Percentiles rank a stretch among this genome's conserved stretches.
phyloP scores from a whole-genome alignment of 2,113 vertebrate species.

The Hippocampus zosterae region DNA sequence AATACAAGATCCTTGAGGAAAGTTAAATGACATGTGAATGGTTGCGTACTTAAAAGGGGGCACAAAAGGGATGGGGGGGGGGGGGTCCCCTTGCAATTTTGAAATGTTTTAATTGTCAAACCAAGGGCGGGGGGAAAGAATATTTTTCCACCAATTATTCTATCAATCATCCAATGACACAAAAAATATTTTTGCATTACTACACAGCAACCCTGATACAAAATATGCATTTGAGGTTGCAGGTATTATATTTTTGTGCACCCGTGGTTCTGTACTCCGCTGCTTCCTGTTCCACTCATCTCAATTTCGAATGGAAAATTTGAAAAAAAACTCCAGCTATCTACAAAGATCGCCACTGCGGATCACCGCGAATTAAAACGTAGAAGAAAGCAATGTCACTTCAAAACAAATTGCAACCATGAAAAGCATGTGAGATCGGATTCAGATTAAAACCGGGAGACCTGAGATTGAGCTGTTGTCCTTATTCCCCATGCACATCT shows the following conservation, averaged over 20 bases:
- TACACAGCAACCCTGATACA: no score
- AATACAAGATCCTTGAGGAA: neutral
- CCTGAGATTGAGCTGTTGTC: conserved; percentile 40
- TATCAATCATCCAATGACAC: no score
- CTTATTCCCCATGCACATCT: conserved; percentile 53
- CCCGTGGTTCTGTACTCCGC: neutral
- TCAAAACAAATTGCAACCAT: conserved; percentile 55
- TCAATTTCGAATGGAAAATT: neutral
- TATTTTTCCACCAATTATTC: no score
- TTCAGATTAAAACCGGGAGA: conserved; percentile 49
- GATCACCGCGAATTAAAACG: conserved; percentile 24
- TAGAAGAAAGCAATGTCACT: conserved; percentile 20
- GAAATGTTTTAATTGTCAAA: neutral
- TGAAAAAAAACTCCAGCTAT: neutral
- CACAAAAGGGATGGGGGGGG: neutral
- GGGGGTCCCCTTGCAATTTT: no score
- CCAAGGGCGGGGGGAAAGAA: neutral
- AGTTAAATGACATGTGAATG: neutral
- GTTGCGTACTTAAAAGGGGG: neutral
- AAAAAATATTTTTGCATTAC: no score
- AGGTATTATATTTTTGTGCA: no score
- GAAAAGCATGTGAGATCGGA: conserved; percentile 46
- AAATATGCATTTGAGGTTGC: no score
- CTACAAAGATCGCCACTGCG: conserved; percentile 20
- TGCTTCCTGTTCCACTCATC: neutral